Evolutionary conservation across 2,888 invertebrate genomes (phyloP), one percentile per base, ranked within the genome.

Genomic region (Acronicta psi): DNA sequence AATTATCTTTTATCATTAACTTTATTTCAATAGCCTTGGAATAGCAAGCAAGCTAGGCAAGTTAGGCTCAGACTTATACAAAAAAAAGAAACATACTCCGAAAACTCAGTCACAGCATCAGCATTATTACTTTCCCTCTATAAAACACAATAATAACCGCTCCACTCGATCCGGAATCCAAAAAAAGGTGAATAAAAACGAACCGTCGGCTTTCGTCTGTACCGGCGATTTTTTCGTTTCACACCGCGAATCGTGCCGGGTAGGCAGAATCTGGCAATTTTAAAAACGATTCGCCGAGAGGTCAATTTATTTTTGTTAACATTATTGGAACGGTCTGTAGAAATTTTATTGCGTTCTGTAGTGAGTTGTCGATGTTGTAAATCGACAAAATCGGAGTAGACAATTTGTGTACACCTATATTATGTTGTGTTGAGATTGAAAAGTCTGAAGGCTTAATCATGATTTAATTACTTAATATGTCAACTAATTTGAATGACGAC

Each of bases 171-270:
- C 69, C 59, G 34, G 42, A 47, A 41, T 57, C 63, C 69, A 75
- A 75, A 75, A 75, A 75, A 75, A 75, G 74, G 60, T 75, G 75
- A 75, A 72, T 66, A 69, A 80, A 79, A 70, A 69, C 51, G 66
- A 49, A 70, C 57, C 80, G 85, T 83, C 86, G 85, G 86, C 85
- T 88, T 87, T 84, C 74, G 82, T 83, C 84, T 84, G 81, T 82
- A 57, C 62, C 60, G 67, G 70, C 72, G 67, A 76, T 79, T 69
- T 84, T 80, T 82, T 80, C 74, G 77, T 69, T 70, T 64, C 71
- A 55, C 63, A 66, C 74, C 73, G 75, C 71, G 50, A 63, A 71
- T 75, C 74, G 63, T 75, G 83, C 82, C 77, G 59, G 73, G 69
- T 80, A 77, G 81, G 83, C 82, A 80, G 73, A 79, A 77, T 74